Percentiles rank a stretch among this genome's conserved stretches.
phyloP scores from a whole-genome alignment of 1,140 invertebrate species.

The Mycetomoellerius zeteki region DNA sequence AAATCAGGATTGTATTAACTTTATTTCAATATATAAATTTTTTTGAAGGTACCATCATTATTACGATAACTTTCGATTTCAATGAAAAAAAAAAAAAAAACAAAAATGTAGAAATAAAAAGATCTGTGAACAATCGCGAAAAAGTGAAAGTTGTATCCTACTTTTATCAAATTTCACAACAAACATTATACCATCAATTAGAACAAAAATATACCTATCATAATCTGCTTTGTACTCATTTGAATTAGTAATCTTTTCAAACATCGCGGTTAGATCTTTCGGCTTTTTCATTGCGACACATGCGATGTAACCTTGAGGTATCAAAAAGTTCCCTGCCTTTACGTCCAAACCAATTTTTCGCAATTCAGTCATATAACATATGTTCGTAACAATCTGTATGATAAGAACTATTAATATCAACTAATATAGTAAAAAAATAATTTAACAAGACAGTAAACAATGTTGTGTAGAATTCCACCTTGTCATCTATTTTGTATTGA shows the following conservation, averaged over 20 bases:
- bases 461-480: constrained; percentile 87
- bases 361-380: constrained; percentile 93
- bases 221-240: constrained; percentile 96
- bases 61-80: no score
- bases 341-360: constrained; percentile 97
- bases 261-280: constrained; percentile 97
- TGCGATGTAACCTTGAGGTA: constrained; percentile 99
- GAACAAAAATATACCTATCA: constrained; percentile 86
- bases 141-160: no score
- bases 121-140: no score
- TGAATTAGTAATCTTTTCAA: constrained; percentile 98
- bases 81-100: no score
- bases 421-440: constrained; percentile 5
- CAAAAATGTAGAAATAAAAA: no score
- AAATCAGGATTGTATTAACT: no score
- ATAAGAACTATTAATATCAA: constrained; percentile 57
- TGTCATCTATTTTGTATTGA: constrained; percentile 96
- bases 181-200: not conserved
- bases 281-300: constrained; percentile 99
- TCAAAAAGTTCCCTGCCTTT: constrained; percentile 98
- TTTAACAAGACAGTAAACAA: not conserved
- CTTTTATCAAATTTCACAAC: constrained; percentile 7
- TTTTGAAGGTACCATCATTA: no score
- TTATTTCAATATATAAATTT: no score
- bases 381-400: constrained; percentile 91